phyloP scores from a whole-genome alignment of 2,113 vertebrate species.

The Psammodynastes pulverulentus region DNA sequence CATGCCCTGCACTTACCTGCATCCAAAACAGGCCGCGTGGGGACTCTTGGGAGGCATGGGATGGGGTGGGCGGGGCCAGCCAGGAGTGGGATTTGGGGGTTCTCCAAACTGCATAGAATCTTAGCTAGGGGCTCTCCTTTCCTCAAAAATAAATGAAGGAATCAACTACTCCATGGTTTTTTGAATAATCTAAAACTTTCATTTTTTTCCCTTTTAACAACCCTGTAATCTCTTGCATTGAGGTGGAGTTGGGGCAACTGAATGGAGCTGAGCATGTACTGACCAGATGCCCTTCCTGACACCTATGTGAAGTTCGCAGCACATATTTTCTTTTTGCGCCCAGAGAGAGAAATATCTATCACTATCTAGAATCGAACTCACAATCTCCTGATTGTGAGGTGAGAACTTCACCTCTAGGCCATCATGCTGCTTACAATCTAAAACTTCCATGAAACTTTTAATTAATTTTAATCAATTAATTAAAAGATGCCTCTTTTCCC shows the following conservation, averaged over 20 bases:
- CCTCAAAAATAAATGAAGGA: neutral
- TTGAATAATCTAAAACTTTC: neutral
- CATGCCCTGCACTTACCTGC: no score
- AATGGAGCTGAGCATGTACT: neutral
- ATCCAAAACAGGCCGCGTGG: no score
- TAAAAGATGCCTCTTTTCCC: neutral
- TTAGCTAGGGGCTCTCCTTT: no score
- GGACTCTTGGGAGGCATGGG: no score
- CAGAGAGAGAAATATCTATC: no score
- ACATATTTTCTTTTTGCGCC: neutral
- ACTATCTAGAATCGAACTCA: neutral
- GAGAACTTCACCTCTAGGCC: neutral
- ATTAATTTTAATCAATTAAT: neutral
- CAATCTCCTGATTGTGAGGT: neutral
- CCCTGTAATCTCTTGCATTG: neutral
- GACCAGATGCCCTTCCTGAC: neutral
- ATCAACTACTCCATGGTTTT: neutral
- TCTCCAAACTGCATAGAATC: no score
- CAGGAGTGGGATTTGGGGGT: no score
- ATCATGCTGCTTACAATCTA: neutral
- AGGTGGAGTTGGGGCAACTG: neutral
- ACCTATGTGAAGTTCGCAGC: neutral
- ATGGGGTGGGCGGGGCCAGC: no score
- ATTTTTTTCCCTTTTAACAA: neutral
- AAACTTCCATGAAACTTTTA: neutral